Evolutionary conservation across 2,888 invertebrate species (phyloP).

Genomic region (Drosophila tripunctata): DNA sequence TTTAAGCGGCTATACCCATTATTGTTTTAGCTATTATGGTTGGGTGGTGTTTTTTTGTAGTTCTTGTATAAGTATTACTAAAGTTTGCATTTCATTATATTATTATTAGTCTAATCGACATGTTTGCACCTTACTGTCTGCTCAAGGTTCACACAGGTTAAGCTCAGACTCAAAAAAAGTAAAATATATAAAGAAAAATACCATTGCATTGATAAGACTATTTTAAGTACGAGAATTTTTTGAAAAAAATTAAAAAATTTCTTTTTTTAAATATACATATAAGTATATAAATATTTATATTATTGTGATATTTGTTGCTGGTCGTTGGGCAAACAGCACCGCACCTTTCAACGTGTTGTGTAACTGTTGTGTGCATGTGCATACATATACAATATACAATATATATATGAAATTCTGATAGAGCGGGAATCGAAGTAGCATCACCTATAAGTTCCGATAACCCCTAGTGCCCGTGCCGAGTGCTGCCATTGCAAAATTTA

Average conservation of each 20-base stretch:
- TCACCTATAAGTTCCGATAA: slow-evolving; percentile 51
- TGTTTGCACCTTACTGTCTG: slow-evolving; percentile 42
- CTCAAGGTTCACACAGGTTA: slow-evolving; percentile 36
- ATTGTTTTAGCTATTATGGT: background rate
- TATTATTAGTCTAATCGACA: background rate
- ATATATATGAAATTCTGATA: slow-evolving; percentile 58
- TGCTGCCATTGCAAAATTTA: slow-evolving; percentile 37
- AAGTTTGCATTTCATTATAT: background rate
- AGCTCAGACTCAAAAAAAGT: slow-evolving; percentile 1
- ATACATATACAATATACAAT: slow-evolving; percentile 49
- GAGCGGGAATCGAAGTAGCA: slow-evolving; percentile 15
- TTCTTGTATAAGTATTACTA: slow-evolving; percentile 6
- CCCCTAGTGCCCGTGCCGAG: slow-evolving; percentile 32
- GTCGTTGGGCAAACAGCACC: slow-evolving; percentile 35
- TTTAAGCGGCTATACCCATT: slow-evolving; percentile 43
- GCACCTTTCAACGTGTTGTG: slow-evolving; percentile 50
- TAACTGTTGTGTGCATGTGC: slow-evolving; percentile 39
- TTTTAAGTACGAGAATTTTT: background rate
- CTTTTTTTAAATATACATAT: no score
- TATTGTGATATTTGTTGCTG: slow-evolving; percentile 13
- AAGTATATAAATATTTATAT: slow-evolving; percentile 17
- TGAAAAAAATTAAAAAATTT: slow-evolving; percentile 12
- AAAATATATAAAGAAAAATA: no score
- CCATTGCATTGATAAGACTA: slow-evolving; percentile 35
- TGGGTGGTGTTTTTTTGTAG: slow-evolving; percentile 18